These are phyloP conservation scores for Malurus alboscapulatus DNA, from an alignment of 2,113 vertebrate genomes.

Conservation along the genomic window DNA sequence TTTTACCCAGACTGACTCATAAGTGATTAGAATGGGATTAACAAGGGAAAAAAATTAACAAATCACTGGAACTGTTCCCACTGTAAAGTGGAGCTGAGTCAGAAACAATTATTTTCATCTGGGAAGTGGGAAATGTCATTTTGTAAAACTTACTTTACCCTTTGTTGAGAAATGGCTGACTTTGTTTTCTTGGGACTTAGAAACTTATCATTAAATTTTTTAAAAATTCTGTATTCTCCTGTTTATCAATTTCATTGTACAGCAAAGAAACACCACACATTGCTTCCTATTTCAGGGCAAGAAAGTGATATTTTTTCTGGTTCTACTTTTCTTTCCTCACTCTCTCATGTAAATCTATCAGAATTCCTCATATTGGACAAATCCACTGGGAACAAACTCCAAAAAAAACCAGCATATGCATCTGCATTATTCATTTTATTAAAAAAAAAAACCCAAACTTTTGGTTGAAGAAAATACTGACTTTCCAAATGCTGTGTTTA, in stretches of 20 bases:
- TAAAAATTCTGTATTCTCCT: neutral
- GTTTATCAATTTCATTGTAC: rapidly evolving
- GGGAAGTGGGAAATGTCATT: slow-evolving; percentile 3
- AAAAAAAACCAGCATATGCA: neutral
- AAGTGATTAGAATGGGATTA: slow-evolving; percentile 46
- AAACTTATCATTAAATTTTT: rapidly evolving
- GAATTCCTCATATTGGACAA: neutral
- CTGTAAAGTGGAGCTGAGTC: slow-evolving; percentile 16
- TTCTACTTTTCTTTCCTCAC: neutral
- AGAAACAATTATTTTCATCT: slow-evolving; percentile 31
- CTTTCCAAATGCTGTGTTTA: neutral
- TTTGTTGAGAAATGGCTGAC: neutral
- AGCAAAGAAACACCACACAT: neutral
- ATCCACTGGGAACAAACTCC: neutral
- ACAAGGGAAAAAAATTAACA: neutral
- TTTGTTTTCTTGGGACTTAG: neutral
- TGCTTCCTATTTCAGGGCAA: neutral
- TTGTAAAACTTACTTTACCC: neutral
- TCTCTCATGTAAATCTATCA: rapidly evolving
- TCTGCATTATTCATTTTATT: neutral
- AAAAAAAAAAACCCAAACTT: neutral
- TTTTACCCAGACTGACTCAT: slow-evolving; percentile 28
- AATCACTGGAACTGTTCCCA: neutral
- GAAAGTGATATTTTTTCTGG: neutral
- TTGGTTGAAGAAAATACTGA: neutral